A percentile compares a stretch with the other conserved stretches of the same genome.
Evolutionary conservation across 1,140 invertebrate genomes (phyloP).

Genomic region (Drosophila murphyi): DNA sequence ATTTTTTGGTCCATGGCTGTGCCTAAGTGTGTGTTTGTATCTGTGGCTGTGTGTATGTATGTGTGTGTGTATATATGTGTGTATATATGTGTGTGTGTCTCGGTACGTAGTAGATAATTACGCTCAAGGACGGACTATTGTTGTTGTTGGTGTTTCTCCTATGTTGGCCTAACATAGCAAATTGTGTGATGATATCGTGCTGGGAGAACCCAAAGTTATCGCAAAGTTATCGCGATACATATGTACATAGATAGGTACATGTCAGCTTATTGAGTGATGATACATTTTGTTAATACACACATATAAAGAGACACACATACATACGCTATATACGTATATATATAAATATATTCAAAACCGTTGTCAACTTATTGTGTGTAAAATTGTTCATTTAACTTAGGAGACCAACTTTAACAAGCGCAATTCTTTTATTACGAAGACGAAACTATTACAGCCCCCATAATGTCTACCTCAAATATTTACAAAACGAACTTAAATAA

Average conservation of each 20-base stretch:
- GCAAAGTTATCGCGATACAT: slow-evolving; percentile 27
- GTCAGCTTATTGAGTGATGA: slow-evolving; percentile 15
- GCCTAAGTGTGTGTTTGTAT: slow-evolving; percentile 7
- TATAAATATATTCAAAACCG: not conserved
- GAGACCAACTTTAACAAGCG: no score
- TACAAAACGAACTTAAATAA: no score
- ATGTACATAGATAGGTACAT: no score
- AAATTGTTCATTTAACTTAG: not conserved
- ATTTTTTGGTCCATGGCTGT: slow-evolving; percentile 15
- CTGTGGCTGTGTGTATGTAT: not conserved
- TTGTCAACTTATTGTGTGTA: not conserved
- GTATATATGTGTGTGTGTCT: slow-evolving; percentile 5
- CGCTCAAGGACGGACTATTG: slow-evolving; percentile 32
- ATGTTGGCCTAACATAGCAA: not conserved
- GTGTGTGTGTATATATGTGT: slow-evolving; percentile 5
- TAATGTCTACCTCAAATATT: no score
- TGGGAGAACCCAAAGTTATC: slow-evolving; percentile 15
- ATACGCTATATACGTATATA: no score
- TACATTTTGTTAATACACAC: not conserved
- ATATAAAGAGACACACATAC: not conserved
- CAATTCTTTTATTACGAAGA: no score
- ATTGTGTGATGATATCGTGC: slow-evolving; percentile 1
- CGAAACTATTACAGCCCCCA: no score
- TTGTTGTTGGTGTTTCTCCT: slow-evolving; percentile 6
- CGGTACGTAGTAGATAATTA: slow-evolving; percentile 49